Base-by-base conservation (phyloP, 2,888 invertebrate species). In the Dicyrtoma fusca region DNA sequence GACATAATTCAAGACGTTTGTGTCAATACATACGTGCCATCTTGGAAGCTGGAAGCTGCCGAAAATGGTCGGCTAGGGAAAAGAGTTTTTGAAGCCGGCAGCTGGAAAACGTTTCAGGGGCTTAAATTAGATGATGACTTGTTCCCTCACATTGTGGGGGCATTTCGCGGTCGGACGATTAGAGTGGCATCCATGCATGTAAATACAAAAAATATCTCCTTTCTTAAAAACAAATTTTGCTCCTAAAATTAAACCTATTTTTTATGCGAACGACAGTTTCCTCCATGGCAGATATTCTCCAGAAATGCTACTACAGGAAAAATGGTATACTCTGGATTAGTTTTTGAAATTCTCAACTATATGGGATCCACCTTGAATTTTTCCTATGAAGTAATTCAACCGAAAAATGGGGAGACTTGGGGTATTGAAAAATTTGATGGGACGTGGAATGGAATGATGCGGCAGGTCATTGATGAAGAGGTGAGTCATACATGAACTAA, bases 271-370 rank as follows among this genome's bases (percentile, higher is more conserved):
- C 34, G 34, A 17, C 82, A 95, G 94, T 92, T 91, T 84, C 94
- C 94, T 0, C 94, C 94, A 0, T 95, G 94, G 94, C 92, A 93
- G 82, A 89, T 91, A 45, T 82, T 92, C 1, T 83, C 89, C 79
- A 86, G 86, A 65, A 75, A 75, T 23, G 77, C 79, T 34, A 66
- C 73, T 0, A 86, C 87, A 1, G 90, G 89, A 0, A 83, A 86
- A 0, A 84, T 88, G 0, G 83, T 86, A 0, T 89, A 89, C 81
- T 85, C 86, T 1, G 94, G 94, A 1, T 85, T 94, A 53, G 87
- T 91, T 23, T 92, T 94, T 81, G 92, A 94, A 81, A 88, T 95
- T 57, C 83, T 95, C 0, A 87, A 90, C 71, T 90, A 93, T 81
- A 84, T 95, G 26, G 88, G 92, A 0, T 87, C 85, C 57, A 90